Evolutionary conservation across 2,888 invertebrate species (phyloP), one percentile per base, ranked within the genome.

Genomic region (Agonopterix subpropinquella): DNA sequence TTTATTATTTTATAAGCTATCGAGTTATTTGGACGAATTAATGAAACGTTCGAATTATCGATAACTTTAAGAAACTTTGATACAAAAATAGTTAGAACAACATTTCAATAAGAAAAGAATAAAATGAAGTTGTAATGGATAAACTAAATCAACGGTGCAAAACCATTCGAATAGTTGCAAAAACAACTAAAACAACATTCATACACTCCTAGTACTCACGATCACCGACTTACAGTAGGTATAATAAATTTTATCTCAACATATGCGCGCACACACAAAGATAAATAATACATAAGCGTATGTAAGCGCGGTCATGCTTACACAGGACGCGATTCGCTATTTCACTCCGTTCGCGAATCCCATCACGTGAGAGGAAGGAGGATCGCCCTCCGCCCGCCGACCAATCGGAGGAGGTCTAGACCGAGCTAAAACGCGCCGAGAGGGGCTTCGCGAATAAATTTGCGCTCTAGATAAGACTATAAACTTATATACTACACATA

Each of bases 351-450:
- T 81, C 77, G 86, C 86, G 82, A 86, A 85, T 85, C 80, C 75
- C 62, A 79, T 82, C 77, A 83, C 68, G 62, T 75, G 84, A 87
- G 87, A 87, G 86, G 78, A 80, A 69, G 81, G 86, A 87, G 87
- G 85, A 84, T 84, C 81, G 84, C 84, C 87, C 87, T 87, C 85
- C 77, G 71, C 66, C 64, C 64, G 65, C 57, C 66, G 64, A 70
- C 87, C 87, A 88, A 87, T 87, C 57, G 68, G 68, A 72, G 67
- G 59, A 70, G 65, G 73, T 72, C 70, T 72, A 73, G 70, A 66
- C 73, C 52, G 61, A 62, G 5, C 62, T 63, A 67, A 67, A 69
- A 59, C 70, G 58, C 62, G 66, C 68, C 66, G 70, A 62, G 65
- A 28, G 28, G 28, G 28, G 28, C 5, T 5, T 80, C 73, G 85